These are phyloP conservation scores for Whitmania pigra DNA, from an alignment of 1,140 invertebrate genomes.

Conservation along the genomic window DNA sequence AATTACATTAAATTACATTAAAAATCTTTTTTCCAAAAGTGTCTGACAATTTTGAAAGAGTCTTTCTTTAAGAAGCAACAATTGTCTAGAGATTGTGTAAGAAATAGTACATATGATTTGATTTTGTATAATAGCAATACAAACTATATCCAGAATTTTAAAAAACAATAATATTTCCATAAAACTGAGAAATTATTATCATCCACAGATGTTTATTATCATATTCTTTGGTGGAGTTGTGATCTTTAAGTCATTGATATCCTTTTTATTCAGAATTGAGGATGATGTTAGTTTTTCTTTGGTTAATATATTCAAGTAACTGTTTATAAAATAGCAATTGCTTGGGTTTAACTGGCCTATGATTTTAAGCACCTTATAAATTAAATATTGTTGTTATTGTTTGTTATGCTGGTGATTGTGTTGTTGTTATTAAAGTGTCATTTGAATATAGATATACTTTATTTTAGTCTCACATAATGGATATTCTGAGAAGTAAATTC, in stretches of 20 bases:
- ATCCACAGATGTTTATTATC: not conserved
- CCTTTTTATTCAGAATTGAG: slow-evolving; percentile 42
- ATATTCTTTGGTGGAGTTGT: slow-evolving; percentile 25
- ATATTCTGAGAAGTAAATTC: slow-evolving; percentile 63
- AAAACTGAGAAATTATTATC: not conserved
- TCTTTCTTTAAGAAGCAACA: too few species aligned
- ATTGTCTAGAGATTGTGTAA: too few species aligned
- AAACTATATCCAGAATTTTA: too few species aligned
- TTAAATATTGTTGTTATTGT: too few species aligned
- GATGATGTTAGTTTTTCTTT: slow-evolving; percentile 48
- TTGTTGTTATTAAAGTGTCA: not conserved
- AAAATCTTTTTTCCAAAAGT: too few species aligned
- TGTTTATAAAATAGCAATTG: not conserved
- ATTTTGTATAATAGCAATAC: too few species aligned
- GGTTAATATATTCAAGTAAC: not conserved
- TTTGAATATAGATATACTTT: not conserved
- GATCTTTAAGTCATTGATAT: slow-evolving; percentile 43
- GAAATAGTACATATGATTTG: too few species aligned
- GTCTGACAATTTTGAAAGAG: too few species aligned
- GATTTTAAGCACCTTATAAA: too few species aligned
- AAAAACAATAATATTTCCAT: too few species aligned
- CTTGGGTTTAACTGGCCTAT: too few species aligned
- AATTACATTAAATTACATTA: too few species aligned
- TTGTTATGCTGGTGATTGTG: not conserved
- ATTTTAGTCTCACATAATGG: slow-evolving; percentile 57